A percentile compares a stretch with the other conserved stretches of the same genome.
phyloP scores from a whole-genome alignment of 2,113 vertebrate species.

The Entosphenus tridentatus region DNA sequence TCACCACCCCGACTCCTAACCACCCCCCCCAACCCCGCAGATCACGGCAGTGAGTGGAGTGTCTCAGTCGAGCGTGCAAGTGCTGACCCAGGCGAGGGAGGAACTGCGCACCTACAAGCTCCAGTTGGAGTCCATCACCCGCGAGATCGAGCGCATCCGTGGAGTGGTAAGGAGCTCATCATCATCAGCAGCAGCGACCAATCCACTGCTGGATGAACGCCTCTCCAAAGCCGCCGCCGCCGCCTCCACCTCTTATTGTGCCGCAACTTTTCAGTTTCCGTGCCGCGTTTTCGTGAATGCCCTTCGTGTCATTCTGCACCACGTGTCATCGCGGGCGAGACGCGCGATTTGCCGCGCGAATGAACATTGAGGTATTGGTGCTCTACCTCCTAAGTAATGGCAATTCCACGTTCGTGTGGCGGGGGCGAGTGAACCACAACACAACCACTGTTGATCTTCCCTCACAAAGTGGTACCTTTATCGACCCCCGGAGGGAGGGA shows the following conservation, averaged over 20 bases:
- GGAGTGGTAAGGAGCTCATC: constrained; percentile 13
- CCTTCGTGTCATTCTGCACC: too few relatives aligned
- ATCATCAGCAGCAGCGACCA: neutral
- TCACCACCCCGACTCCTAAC: neutral
- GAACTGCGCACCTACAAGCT: constrained; percentile 18
- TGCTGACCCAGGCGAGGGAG: constrained; percentile 19
- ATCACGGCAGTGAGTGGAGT: constrained; percentile 16
- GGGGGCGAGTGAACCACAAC: too few relatives aligned
- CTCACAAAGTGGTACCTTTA: too few relatives aligned
- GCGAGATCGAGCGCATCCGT: constrained; percentile 22
- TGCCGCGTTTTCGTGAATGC: too few relatives aligned
- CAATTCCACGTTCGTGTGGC: too few relatives aligned
- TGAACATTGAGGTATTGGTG: too few relatives aligned
- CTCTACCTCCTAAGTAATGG: too few relatives aligned
- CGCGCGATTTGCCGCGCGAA: too few relatives aligned
- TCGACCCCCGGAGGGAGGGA: too few relatives aligned
- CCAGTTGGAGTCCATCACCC: constrained; percentile 20
- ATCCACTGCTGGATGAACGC: neutral
- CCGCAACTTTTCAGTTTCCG: too few relatives aligned
- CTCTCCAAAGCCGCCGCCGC: neutral
- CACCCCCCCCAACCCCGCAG: constrained; percentile 9
- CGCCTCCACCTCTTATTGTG: neutral
- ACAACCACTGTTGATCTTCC: too few relatives aligned
- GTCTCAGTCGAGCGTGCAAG: constrained; percentile 15
- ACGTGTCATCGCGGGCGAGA: too few relatives aligned